Evolutionary conservation across 1,140 invertebrate species (phyloP).

Genomic region (Paramacrobiotus metropolitanus): DNA sequence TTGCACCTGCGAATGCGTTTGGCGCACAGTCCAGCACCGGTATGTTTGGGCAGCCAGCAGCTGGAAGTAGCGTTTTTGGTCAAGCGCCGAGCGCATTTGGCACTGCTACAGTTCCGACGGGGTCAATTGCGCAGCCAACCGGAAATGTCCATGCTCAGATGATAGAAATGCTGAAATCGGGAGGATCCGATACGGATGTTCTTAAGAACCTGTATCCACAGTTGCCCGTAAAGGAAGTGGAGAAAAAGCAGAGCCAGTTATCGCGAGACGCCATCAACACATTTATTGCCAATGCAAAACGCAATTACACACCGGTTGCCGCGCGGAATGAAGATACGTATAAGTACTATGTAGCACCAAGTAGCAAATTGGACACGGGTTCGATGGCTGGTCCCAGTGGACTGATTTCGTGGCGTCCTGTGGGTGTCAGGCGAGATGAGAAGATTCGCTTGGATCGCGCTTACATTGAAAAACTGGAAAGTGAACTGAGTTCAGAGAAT

Average conservation of each 20-base stretch:
- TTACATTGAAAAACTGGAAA: neutral
- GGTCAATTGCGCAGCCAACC: too few relatives aligned
- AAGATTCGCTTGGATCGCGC: neutral
- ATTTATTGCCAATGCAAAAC: neutral
- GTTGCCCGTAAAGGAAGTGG: neutral
- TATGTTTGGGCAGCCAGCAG: too few relatives aligned
- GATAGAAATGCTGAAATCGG: neutral
- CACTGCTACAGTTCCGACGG: too few relatives aligned
- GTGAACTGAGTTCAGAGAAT: neutral
- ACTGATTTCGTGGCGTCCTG: neutral
- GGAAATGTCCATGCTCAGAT: neutral
- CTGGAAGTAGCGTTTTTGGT: too few relatives aligned
- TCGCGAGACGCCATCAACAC: neutral
- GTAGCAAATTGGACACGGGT: neutral
- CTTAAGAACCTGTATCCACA: neutral
- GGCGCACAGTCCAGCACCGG: too few relatives aligned
- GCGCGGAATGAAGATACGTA: neutral
- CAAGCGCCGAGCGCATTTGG: too few relatives aligned
- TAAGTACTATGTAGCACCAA: neutral
- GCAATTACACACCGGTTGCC: neutral
- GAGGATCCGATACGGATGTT: neutral
- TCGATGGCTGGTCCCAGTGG: neutral
- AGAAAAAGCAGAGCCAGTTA: neutral
- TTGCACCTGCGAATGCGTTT: too few relatives aligned
- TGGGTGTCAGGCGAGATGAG: neutral